Evolutionary conservation across 2,797 vertebrate species (phyloP), one percentile per base, ranked within the genome.

Genomic region (Sebastes vulpes): DNA sequence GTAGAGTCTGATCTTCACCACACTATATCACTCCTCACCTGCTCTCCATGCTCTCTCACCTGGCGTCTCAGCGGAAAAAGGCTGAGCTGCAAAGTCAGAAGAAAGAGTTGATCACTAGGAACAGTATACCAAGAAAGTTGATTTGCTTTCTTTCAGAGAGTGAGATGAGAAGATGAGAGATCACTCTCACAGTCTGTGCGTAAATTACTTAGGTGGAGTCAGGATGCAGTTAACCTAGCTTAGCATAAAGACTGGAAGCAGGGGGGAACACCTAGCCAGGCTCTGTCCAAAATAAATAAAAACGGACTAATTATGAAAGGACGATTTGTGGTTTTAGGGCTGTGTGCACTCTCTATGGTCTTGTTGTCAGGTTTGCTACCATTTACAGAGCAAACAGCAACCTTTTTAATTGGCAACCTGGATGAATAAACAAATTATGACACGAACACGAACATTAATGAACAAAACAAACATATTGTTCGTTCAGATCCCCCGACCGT

Each of bases 11-110:
- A 58, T 54, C 29, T 42, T 54, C 25, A 28, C 18, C 23, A 63
- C 69, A n/a, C 12, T 58, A 38, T 67, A 48, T 69, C 18, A 11
- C 46, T 50, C 65, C 42, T 75, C 69, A 68, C 35, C 70, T 66
- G 63, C 32, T 71, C 20, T 67, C 67, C 58, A 26, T 46, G 21
- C 12, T 2, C 52, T 77, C 74, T 90, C 38, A 75, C 66, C 48
- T 52, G 63, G 54, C 23, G 48, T 72, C 59, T 79, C 67, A 29
- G 32, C 75, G 3, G 28, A 46, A 46, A 46, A 65, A 46, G 65
- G 59, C 76, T 69, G 61, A 84, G 66, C 79, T 79, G 75, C 59
- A 68, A 71, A 64, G 28, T 50, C 5, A 0, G 6, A 65, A 38
- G 26, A 38, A 48, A 52, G 9, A 7, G n/a, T 26, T 1, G 35